Conservation (phyloP, 2,797 vertebrate species). For the Coregonus ussuriensis region DNA sequence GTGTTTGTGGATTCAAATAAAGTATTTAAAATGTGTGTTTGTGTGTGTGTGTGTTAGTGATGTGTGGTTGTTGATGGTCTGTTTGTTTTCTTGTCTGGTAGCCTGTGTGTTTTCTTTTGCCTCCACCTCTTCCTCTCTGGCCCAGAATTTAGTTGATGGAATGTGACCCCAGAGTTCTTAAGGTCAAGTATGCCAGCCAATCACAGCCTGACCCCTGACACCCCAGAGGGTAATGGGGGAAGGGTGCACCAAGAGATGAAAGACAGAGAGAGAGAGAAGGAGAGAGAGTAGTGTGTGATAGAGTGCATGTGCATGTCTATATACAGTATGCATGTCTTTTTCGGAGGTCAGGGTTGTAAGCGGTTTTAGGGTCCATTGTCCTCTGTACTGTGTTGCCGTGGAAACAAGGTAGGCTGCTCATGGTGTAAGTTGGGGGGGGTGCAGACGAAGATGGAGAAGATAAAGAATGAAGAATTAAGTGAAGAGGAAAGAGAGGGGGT, state of each 20-base stretch:
- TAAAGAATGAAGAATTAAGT: conserved; percentile 32
- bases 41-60: not conserved
- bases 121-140: conserved; percentile 45
- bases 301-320: conserved; percentile 44
- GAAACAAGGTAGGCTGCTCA: conserved; percentile 70
- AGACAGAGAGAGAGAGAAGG: conserved; percentile 29
- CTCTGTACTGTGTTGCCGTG: conserved; percentile 70
- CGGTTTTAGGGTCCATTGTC: conserved; percentile 64
- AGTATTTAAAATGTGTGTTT: not conserved
- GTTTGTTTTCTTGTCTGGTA: conserved; percentile 50
- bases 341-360: conserved; percentile 21
- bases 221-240: conserved; percentile 36
- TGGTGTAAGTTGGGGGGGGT: conserved; percentile 42
- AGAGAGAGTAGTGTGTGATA: conserved; percentile 38
- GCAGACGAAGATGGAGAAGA: not conserved
- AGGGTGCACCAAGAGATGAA: conserved; percentile 52
- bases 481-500: conserved; percentile 24
- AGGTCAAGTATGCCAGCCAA: conserved; percentile 55
- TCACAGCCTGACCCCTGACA: conserved; percentile 38
- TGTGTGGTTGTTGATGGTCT: conserved; percentile 34
- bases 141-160: conserved; percentile 50
- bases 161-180: conserved; percentile 52
- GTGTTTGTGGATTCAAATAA: not conserved
- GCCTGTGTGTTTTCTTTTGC: conserved; percentile 57
- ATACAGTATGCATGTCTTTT: conserved; percentile 16